These are phyloP conservation scores for Eonycteris spelaea DNA, from an alignment of 2,113 vertebrate genomes.

Conservation along the genomic window DNA sequence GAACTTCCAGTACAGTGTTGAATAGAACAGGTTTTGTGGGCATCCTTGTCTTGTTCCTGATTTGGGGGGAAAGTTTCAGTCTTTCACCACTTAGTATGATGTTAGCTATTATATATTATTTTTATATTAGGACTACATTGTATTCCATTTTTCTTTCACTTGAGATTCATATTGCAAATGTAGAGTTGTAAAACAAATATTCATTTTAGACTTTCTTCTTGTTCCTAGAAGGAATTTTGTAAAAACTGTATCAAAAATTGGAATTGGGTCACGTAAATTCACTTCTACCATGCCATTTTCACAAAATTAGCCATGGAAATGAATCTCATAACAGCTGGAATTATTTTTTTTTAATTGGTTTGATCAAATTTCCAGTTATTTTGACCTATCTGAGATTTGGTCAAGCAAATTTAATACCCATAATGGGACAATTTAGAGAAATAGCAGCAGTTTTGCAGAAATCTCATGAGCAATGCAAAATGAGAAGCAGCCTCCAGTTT, in stretches of 20 bases:
- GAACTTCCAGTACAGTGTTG: neutral
- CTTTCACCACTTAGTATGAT: neutral
- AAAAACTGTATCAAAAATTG: neutral
- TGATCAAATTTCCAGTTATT: neutral
- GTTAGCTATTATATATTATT: neutral
- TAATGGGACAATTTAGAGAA: neutral
- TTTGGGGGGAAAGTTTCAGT: neutral
- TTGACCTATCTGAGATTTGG: neutral
- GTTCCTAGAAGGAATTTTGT: conserved; percentile 1
- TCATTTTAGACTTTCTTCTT: neutral
- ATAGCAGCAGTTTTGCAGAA: neutral
- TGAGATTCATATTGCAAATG: neutral
- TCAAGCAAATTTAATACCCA: neutral
- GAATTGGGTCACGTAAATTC: neutral
- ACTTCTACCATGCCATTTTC: neutral
- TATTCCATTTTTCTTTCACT: neutral
- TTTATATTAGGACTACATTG: neutral
- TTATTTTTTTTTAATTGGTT: neutral
- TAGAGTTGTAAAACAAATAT: conserved; percentile 1
- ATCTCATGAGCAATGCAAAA: neutral
- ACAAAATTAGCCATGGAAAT: neutral
- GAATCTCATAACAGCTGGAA: neutral
- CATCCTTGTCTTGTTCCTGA: neutral
- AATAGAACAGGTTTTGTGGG: neutral
- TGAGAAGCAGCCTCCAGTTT: neutral